These are phyloP conservation scores for Anolis apletophallus DNA, from an alignment of 2,797 vertebrate species.

Conservation along the genomic window DNA sequence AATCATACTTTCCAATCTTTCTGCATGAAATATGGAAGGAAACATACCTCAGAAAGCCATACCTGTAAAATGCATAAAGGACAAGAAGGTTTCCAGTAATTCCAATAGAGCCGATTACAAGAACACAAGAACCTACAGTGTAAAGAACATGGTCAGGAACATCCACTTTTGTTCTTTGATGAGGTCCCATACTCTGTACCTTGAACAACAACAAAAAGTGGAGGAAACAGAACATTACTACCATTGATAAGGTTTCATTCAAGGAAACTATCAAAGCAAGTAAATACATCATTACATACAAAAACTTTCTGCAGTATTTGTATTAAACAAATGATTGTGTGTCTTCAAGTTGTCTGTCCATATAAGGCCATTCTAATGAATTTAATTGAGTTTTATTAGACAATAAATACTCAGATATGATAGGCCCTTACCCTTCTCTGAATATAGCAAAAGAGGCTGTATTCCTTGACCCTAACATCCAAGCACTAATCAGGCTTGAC, in stretches of 20 bases:
- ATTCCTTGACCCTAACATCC: too few species aligned
- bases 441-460: too few species aligned
- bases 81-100: constrained; percentile 74
- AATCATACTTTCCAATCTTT: background rate
- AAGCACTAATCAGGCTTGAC: too few species aligned
- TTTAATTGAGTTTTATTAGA: too few species aligned
- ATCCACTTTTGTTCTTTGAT: constrained; percentile 57
- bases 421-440: too few species aligned
- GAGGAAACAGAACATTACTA: constrained; percentile 2
- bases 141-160: constrained; percentile 69
- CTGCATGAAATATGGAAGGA: background rate
- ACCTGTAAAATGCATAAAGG: constrained; percentile 78
- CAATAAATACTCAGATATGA: too few species aligned
- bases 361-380: too few species aligned
- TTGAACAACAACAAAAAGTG: constrained; percentile 39
- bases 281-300: background rate
- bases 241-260: background rate
- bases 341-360: too few species aligned
- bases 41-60: constrained; percentile 13
- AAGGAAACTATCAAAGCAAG: background rate
- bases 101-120: constrained; percentile 73
- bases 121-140: constrained; percentile 68
- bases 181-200: constrained; percentile 62
- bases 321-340: background rate
- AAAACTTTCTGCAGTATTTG: background rate